These are phyloP conservation scores for Neoarius graeffei DNA, from an alignment of 2,113 vertebrate species.

Conservation along the genomic window DNA sequence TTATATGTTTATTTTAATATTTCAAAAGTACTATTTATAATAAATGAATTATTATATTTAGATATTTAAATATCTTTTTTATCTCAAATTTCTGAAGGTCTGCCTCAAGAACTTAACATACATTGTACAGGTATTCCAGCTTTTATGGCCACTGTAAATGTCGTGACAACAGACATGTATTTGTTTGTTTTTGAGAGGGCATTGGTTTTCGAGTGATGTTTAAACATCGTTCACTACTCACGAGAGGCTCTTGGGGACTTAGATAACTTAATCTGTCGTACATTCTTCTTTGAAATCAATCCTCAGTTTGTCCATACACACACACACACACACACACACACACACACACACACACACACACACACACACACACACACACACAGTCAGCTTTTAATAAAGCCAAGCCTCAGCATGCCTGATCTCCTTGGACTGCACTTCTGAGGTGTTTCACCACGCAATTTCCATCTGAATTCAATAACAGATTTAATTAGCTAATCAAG, in stretches of 20 bases:
- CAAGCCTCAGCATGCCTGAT: conserved; percentile 31
- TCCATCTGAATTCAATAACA: conserved; percentile 46
- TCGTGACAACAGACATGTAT: not conserved
- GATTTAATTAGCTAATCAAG: conserved; percentile 52
- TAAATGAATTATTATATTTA: not conserved
- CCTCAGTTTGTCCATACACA: not conserved
- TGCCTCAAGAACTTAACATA: not conserved
- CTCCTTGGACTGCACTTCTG: conserved; percentile 21
- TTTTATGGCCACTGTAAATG: not conserved
- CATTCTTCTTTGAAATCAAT: conserved; percentile 37
- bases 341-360: not conserved
- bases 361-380: conserved; percentile 1
- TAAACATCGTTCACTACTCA: conserved; percentile 23
- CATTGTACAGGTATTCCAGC: not conserved
- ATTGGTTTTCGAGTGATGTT: not conserved
- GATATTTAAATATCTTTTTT: not conserved
- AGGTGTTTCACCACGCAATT: conserved; percentile 37
- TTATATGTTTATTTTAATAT: conserved; percentile 1
- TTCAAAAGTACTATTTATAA: not conserved
- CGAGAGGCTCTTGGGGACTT: conserved; percentile 18
- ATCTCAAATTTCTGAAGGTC: not conserved
- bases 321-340: not conserved
- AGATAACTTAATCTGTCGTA: not conserved
- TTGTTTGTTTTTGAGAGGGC: not conserved
- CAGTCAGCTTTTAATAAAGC: conserved; percentile 47